Conservation (phyloP, 1,140 invertebrate species). For the Nymphalis io region DNA sequence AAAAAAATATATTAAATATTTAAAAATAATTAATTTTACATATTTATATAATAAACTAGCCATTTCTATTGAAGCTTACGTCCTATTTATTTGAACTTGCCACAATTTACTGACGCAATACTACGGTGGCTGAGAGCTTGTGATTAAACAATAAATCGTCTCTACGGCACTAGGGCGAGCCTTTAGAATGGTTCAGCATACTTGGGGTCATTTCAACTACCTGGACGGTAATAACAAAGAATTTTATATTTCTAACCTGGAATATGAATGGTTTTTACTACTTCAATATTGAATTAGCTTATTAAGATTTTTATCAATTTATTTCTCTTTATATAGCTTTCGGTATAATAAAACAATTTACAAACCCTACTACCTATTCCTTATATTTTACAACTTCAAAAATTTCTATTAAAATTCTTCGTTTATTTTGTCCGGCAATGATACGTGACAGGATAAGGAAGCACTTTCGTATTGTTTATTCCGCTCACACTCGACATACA, state of each 20-base stretch:
- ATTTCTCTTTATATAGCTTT: constrained; percentile 9
- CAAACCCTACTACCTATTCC: no score
- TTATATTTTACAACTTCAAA: no score
- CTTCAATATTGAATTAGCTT: constrained; percentile 17
- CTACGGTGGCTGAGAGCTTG: constrained; percentile 69
- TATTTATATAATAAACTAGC: neutral
- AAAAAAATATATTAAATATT: no score
- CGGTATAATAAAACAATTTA: neutral
- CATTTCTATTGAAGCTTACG: constrained; percentile 42
- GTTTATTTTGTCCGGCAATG: no score
- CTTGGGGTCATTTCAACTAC: constrained; percentile 47
- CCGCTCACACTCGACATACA: no score
- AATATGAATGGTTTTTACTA: neutral
- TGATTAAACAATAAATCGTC: constrained; percentile 79
- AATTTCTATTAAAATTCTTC: no score
- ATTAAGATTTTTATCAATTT: constrained; percentile 30
- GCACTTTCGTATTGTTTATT: no score
- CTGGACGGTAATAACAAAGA: constrained; percentile 28
- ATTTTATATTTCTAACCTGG: constrained; percentile 24
- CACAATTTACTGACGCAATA: constrained; percentile 77
- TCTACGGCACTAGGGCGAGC: constrained; percentile 39
- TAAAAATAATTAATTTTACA: no score
- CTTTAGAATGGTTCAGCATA: constrained; percentile 48
- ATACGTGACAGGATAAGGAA: no score
- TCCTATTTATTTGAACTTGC: constrained; percentile 52